These are phyloP conservation scores for Amphibalanus amphitrite DNA, from an alignment of 1,140 invertebrate species.

Conservation along the genomic window DNA sequence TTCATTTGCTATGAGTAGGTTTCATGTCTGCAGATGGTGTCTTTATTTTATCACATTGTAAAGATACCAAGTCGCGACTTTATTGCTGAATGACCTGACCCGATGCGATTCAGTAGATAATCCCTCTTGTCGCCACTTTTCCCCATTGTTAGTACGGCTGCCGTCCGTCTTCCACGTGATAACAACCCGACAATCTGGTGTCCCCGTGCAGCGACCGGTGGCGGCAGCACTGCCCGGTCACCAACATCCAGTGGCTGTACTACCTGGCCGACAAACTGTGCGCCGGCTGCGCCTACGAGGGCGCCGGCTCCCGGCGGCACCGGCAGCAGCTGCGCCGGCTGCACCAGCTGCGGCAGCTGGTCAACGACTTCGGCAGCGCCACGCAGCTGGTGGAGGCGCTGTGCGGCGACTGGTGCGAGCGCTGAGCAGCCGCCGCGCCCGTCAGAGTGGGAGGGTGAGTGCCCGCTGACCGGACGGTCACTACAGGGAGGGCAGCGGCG, in stretches of 20 bases:
- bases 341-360: no score
- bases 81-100: not conserved
- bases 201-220: conserved; percentile 3
- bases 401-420: no score
- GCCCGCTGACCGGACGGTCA: no score
- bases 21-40: not conserved
- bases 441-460: no score
- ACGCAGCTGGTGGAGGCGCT: no score
- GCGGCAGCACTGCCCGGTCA: conserved; percentile 36
- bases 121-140: not conserved
- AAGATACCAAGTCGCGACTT: not conserved
- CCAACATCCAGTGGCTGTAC: conserved; percentile 78
- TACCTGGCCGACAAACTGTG: conserved; percentile 61
- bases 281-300: conserved; percentile 16
- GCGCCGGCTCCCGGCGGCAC: no score
- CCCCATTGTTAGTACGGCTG: not conserved
- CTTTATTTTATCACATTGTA: not conserved
- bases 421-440: no score
- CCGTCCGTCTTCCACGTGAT: not conserved
- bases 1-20: no score
- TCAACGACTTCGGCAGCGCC: no score
- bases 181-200: not conserved
- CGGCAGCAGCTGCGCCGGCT: no score
- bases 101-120: not conserved
- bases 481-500: no score